phyloP scores from a whole-genome alignment of 2,888 invertebrate species.

The Lobophora halterata region DNA sequence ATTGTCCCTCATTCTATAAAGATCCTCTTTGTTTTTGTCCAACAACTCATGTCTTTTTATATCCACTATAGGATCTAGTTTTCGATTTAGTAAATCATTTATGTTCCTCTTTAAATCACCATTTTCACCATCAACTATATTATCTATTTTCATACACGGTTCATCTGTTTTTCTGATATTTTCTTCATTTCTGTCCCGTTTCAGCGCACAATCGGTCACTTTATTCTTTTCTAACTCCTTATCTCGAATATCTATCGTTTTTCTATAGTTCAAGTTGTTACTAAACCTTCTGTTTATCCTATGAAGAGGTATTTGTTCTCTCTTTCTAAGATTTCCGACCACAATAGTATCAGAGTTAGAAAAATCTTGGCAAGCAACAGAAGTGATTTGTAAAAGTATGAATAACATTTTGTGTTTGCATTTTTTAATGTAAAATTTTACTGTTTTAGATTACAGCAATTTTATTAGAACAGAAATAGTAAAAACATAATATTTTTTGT shows the following conservation, averaged over 20 bases:
- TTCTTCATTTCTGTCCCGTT: not conserved
- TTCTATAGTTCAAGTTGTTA: conserved; percentile 25
- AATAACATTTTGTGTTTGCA: conserved; percentile 11
- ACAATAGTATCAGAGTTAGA: conserved; percentile 14
- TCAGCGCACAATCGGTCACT: not conserved
- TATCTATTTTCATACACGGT: no score
- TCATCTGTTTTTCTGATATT: not conserved
- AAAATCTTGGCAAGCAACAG: conserved; percentile 18
- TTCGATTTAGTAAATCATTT: not conserved
- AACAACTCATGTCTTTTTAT: not conserved
- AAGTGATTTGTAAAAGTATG: conserved; percentile 15
- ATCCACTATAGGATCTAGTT: not conserved
- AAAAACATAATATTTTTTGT: no score
- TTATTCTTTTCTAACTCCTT: not conserved
- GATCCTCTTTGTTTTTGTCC: not conserved
- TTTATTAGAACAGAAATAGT: no score
- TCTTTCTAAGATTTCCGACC: conserved; percentile 22
- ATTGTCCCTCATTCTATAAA: conserved; percentile 1
- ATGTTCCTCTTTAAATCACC: not conserved
- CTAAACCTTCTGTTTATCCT: conserved; percentile 15
- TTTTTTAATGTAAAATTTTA: not conserved
- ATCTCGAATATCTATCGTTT: conserved; percentile 25
- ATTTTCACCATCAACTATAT: no score
- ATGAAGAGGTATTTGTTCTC: conserved; percentile 25
- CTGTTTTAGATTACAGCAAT: not conserved